Conservation (phyloP, 2,888 invertebrate genomes). For the Drosophila stalkeri region DNA sequence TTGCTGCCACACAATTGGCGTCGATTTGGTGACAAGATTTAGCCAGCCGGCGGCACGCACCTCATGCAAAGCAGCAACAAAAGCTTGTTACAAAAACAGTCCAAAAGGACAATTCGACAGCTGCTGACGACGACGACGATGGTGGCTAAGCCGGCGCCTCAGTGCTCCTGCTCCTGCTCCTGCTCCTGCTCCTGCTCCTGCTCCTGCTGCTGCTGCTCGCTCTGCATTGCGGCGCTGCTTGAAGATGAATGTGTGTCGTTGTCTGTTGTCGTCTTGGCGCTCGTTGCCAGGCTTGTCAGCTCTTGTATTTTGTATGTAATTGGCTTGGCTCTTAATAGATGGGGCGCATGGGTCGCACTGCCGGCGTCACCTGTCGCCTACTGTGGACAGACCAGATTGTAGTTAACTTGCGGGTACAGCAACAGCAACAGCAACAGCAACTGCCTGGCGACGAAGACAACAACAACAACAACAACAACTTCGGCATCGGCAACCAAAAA, state of each 20-base stretch:
- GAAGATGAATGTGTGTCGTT: slow-evolving; percentile 78
- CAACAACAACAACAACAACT: slow-evolving; percentile 22
- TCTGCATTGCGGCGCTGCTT: slow-evolving; percentile 51
- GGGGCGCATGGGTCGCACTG: slow-evolving; percentile 39
- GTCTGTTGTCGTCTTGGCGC: slow-evolving; percentile 43
- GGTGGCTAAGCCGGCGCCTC: slow-evolving; percentile 73
- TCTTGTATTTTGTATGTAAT: slow-evolving; percentile 78
- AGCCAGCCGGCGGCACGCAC: slow-evolving; percentile 53
- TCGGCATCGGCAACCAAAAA: slow-evolving; percentile 72
- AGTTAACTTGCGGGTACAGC: slow-evolving; percentile 51
- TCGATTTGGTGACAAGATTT: slow-evolving; percentile 49
- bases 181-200: too few species aligned
- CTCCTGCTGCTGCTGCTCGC: slow-evolving; percentile 16
- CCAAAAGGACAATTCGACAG: slow-evolving; percentile 37
- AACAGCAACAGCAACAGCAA: slow-evolving; percentile 22
- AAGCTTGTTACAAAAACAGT: slow-evolving; percentile 67
- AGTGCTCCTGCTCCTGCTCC: too few species aligned
- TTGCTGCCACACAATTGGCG: slow-evolving; percentile 69
- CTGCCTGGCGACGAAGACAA: slow-evolving; percentile 30
- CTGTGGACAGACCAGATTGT: slow-evolving; percentile 54
- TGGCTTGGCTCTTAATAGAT: slow-evolving; percentile 68
- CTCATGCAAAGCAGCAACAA: slow-evolving; percentile 61
- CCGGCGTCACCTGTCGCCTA: slow-evolving; percentile 77
- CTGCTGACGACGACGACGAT: slow-evolving; percentile 15
- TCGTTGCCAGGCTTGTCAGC: slow-evolving; percentile 51